Conservation (phyloP, 2,113 vertebrate genomes). For the Dasyprocta punctata region DNA sequence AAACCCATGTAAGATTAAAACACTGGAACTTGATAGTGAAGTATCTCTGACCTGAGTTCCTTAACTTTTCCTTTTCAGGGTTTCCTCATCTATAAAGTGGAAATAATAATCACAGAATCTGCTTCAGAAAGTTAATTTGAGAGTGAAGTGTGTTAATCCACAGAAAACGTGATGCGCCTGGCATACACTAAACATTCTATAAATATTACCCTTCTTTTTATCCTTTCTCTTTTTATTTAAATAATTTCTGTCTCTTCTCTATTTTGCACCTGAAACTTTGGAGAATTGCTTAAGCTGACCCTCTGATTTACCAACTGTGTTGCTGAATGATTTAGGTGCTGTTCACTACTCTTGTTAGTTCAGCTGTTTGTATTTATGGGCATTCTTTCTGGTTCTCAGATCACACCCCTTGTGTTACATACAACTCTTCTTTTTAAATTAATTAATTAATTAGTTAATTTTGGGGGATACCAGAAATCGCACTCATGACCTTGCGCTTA, state of each 20-base stretch:
- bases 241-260: background rate
- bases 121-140: background rate
- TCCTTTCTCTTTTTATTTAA: background rate
- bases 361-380: background rate
- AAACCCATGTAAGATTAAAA: background rate
- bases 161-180: background rate
- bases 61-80: background rate
- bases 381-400: background rate
- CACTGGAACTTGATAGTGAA: background rate
- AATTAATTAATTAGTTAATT: too few relatives aligned
- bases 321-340: background rate
- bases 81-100: background rate
- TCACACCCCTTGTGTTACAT: background rate
- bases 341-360: background rate
- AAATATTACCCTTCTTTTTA: background rate
- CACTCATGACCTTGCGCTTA: too few relatives aligned
- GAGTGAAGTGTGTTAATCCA: background rate
- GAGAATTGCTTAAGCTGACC: background rate
- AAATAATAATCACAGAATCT: background rate
- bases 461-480: too few relatives aligned
- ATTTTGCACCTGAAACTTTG: background rate
- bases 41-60: background rate
- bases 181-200: background rate
- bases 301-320: background rate
- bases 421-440: too few relatives aligned